phyloP scores from a whole-genome alignment of 1,140 invertebrate genomes.

The Ceratoteleas bidentatus region DNA sequence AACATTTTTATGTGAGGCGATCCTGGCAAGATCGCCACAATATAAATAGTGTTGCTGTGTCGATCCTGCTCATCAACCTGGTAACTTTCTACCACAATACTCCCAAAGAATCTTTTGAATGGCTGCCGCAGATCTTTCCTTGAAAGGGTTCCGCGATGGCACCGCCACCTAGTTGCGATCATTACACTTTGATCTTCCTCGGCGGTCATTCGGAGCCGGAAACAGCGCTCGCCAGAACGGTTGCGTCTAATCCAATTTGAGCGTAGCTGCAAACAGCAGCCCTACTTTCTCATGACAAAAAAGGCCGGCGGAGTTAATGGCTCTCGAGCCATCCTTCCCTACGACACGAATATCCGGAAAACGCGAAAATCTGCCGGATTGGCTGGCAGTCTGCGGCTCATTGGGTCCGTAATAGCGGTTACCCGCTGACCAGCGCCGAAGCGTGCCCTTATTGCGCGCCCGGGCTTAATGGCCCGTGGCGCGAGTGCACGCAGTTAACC shows the following conservation, averaged over 20 bases:
- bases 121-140: too few relatives aligned
- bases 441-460: conserved; percentile 75
- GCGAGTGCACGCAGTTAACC: conserved; percentile 66
- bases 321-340: conserved; percentile 16
- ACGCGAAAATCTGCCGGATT: conserved; percentile 73
- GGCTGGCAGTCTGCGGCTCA: conserved; percentile 73
- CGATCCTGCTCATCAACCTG: too few relatives aligned
- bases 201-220: too few relatives aligned
- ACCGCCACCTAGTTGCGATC: too few relatives aligned
- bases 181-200: too few relatives aligned
- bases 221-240: too few relatives aligned
- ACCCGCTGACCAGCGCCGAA: conserved; percentile 73
- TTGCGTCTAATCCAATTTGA: neutral
- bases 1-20: too few relatives aligned
- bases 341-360: conserved; percentile 66
- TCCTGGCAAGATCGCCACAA: too few relatives aligned
- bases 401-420: conserved; percentile 79
- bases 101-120: too few relatives aligned
- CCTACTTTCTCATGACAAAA: conserved; percentile 32
- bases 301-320: conserved; percentile 20
- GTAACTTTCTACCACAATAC: too few relatives aligned
- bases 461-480: conserved; percentile 79
- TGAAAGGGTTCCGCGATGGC: too few relatives aligned
- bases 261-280: neutral
- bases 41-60: too few relatives aligned